Evolutionary conservation across 1,140 invertebrate species (phyloP).

Genomic region (Drosophila neocordata): DNA sequence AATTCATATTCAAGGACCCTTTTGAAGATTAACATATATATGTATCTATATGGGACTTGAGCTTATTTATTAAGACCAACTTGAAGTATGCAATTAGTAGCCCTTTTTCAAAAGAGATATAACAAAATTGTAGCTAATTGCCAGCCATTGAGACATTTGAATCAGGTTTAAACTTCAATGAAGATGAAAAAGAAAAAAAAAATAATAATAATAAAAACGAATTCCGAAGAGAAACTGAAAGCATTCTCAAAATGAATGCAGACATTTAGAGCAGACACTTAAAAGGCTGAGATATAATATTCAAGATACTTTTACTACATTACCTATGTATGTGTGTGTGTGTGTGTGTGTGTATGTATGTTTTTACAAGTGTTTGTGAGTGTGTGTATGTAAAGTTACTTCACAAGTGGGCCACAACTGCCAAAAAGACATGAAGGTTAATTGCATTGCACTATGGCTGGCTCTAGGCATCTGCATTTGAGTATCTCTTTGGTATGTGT

Average conservation of each 20-base stretch:
- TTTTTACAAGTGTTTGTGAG: not conserved
- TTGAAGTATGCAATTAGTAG: constrained; percentile 71
- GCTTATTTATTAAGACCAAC: constrained; percentile 36
- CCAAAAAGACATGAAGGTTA: constrained; percentile 79
- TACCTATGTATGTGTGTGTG: not conserved
- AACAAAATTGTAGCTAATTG: constrained; percentile 67
- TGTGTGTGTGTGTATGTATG: not conserved
- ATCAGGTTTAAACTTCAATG: constrained; percentile 50
- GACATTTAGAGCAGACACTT: constrained; percentile 26
- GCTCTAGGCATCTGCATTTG: constrained; percentile 43
- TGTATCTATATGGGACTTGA: constrained; percentile 29
- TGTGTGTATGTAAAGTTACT: constrained; percentile 14
- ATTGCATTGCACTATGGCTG: constrained; percentile 63
- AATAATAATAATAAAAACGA: no score
- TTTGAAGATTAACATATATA: not conserved
- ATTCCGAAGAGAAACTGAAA: constrained; percentile 25
- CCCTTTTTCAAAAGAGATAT: constrained; percentile 45
- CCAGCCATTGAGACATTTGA: constrained; percentile 65
- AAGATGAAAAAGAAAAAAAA: constrained; percentile 33
- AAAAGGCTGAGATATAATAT: constrained; percentile 51
- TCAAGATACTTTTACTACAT: constrained; percentile 46
- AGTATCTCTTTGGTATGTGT: constrained; percentile 21
- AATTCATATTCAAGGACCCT: constrained; percentile 4
- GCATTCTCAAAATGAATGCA: constrained; percentile 17
- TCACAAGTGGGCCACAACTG: constrained; percentile 68